phyloP scores from a whole-genome alignment of 2,888 invertebrate genomes.

The Sepioteuthis lessoniana region DNA sequence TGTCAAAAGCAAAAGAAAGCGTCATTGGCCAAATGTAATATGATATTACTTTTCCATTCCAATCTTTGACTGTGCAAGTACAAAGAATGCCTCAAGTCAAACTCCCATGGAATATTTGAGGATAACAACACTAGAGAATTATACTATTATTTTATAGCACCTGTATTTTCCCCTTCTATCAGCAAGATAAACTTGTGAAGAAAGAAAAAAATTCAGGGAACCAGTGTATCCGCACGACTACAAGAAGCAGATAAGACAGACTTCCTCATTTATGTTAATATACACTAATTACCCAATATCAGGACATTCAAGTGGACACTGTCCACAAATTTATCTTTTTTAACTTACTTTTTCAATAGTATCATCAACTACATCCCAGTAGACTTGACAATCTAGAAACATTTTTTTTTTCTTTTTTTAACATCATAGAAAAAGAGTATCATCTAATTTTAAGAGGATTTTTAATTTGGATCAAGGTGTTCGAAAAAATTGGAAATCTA shows the following conservation, averaged over 20 bases:
- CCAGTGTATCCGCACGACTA: too few species aligned
- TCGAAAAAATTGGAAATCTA: too few species aligned
- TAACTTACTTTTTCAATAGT: background rate
- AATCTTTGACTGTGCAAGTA: conserved; percentile 38
- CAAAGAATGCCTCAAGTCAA: conserved; percentile 38
- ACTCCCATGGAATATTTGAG: background rate
- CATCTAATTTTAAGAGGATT: background rate
- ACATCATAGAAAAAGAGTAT: background rate
- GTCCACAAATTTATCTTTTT: background rate
- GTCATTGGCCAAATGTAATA: background rate
- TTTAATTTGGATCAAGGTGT: too few species aligned
- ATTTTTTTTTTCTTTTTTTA: background rate
- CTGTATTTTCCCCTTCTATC: background rate
- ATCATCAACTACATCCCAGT: background rate
- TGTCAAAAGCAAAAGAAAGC: conserved; percentile 35
- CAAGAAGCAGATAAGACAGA: background rate
- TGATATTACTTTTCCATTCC: background rate
- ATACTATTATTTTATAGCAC: too few species aligned
- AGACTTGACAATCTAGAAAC: background rate
- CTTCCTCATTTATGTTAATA: background rate
- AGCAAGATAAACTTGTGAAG: conserved; percentile 37
- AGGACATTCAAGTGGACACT: background rate
- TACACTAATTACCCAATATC: background rate
- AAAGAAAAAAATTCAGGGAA: background rate
- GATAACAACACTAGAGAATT: too few species aligned